Evolutionary conservation across 2,113 vertebrate species (phyloP).

Genomic region (Tachycineta bicolor): DNA sequence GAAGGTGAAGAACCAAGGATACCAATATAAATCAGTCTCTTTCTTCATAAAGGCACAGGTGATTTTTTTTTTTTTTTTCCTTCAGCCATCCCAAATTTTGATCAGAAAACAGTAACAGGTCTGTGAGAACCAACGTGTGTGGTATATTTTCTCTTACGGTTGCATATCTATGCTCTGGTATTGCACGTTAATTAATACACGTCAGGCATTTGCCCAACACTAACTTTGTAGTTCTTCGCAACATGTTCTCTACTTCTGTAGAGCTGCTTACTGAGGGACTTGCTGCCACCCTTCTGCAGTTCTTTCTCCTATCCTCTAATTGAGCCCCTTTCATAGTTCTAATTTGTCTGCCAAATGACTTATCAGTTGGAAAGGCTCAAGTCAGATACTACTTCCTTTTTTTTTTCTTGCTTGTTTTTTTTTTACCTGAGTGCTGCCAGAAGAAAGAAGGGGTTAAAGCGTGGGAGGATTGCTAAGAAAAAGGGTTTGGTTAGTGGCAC

Average conservation of each 20-base stretch:
- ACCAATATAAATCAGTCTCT: not conserved
- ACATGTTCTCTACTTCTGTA: constrained; percentile 37
- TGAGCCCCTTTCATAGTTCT: constrained; percentile 26
- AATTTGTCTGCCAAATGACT: constrained; percentile 58
- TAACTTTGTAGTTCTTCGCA: constrained; percentile 50
- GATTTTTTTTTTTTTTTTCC: not conserved
- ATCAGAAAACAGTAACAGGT: not conserved
- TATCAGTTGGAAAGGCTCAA: constrained; percentile 40
- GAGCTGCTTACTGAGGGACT: constrained; percentile 59
- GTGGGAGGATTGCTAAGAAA: constrained; percentile 63
- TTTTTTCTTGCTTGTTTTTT: not conserved
- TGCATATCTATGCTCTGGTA: not conserved
- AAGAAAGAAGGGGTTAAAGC: constrained; percentile 57
- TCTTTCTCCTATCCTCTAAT: constrained; percentile 66
- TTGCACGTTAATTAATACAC: constrained; percentile 46
- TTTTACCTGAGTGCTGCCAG: not conserved
- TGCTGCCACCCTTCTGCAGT: constrained; percentile 68
- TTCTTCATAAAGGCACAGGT: not conserved
- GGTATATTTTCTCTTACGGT: constrained; percentile 4
- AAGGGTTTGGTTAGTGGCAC: constrained; percentile 54
- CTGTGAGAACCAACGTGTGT: constrained; percentile 56
- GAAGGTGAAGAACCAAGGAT: not conserved
- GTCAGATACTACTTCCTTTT: constrained; percentile 45
- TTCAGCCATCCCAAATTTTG: not conserved
- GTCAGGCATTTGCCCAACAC: constrained; percentile 42